Percentiles rank a stretch among this genome's conserved stretches.
Evolutionary conservation across 2,888 invertebrate species (phyloP).

Genomic region (Eucera pruinosa): DNA sequence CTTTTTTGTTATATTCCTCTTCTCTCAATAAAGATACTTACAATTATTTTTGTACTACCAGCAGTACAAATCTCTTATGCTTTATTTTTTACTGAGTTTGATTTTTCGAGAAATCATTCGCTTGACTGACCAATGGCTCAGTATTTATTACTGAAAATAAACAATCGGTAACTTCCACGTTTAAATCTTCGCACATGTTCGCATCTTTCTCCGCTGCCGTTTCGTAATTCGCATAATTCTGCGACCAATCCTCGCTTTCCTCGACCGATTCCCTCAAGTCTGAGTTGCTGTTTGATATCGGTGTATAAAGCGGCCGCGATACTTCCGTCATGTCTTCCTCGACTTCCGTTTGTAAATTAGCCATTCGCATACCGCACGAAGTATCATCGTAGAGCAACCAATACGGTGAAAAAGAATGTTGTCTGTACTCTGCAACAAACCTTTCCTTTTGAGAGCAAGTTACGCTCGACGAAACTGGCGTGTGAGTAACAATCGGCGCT

Average conservation of each 20-base stretch:
- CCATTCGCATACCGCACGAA: constrained; percentile 71
- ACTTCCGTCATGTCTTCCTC: constrained; percentile 37
- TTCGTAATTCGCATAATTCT: constrained; percentile 63
- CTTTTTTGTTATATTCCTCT: constrained; percentile 19
- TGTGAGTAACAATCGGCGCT: constrained; percentile 75
- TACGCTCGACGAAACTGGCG: constrained; percentile 46
- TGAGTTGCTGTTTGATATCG: constrained; percentile 48
- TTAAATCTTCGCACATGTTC: constrained; percentile 49
- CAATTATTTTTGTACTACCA: constrained; percentile 35
- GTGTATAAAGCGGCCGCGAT: constrained; percentile 16
- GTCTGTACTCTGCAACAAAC: constrained; percentile 72
- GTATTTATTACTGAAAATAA: constrained; percentile 56
- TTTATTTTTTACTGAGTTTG: constrained; percentile 27
- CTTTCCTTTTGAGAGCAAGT: constrained; percentile 68
- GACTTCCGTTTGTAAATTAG: constrained; percentile 53
- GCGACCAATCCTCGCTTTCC: constrained; percentile 67
- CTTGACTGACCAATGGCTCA: constrained; percentile 33
- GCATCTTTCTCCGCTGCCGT: constrained; percentile 33
- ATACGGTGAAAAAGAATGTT: constrained; percentile 76
- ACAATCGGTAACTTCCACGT: constrained; percentile 56
- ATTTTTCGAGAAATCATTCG: constrained; percentile 29
- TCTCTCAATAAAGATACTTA: constrained; percentile 26
- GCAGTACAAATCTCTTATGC: constrained; percentile 4
- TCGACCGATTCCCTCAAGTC: constrained; percentile 49
- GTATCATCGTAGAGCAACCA: constrained; percentile 76